Evolutionary conservation across 2,888 invertebrate species (phyloP), one percentile per base, ranked within the genome.

Genomic region (Aphelenchoides bicaudatus): DNA sequence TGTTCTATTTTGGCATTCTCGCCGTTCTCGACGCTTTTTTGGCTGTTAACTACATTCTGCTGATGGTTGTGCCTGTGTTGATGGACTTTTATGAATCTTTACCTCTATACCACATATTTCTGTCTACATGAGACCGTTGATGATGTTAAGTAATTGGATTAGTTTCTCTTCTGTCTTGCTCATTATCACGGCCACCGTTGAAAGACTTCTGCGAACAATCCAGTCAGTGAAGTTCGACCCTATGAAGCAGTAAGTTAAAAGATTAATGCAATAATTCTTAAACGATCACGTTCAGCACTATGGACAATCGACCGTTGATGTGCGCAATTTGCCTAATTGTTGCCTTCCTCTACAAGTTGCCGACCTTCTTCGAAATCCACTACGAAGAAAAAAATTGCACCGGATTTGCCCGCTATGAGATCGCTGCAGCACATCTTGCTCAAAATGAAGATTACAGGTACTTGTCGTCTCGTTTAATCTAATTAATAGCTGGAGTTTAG

Each of bases 141-240:
- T 67, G 58, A 64, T 60, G 10, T 27, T 67, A 27, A 39, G 65
- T 19, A 68, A 70, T 46, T 68, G 66, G 29, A 74, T 73, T 29
- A 73, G 77, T 67, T 78, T 78, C 60, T 66, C 71, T 13, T 78
- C 77, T 6, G 71, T 74, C 67, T 64, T 77, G 30, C 64, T 77
- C 53, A 78, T 77, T 56, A 56, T 77, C 39, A 52, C 72, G 46
- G 77, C 77, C 19, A 77, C 77, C 1, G 66, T 73, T 2, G 77
- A 77, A 55, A 58, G 77, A 21, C 61, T 75, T 10, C 59, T 77
- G 29, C 56, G 70, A 43, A 77, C 75, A 5, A 70, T 74, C 51
- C 62, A 66, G 29, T 68, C 65, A 19, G 63, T 64, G 49, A 58
- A 56, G n/a, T 67, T 59, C 30, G 28, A 49, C 30, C 30, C 30